A percentile compares a stretch with the other conserved stretches of the same genome.
These are phyloP conservation scores for Ciconia maguari DNA, from an alignment of 2,113 vertebrate genomes.

Conservation along the genomic window DNA sequence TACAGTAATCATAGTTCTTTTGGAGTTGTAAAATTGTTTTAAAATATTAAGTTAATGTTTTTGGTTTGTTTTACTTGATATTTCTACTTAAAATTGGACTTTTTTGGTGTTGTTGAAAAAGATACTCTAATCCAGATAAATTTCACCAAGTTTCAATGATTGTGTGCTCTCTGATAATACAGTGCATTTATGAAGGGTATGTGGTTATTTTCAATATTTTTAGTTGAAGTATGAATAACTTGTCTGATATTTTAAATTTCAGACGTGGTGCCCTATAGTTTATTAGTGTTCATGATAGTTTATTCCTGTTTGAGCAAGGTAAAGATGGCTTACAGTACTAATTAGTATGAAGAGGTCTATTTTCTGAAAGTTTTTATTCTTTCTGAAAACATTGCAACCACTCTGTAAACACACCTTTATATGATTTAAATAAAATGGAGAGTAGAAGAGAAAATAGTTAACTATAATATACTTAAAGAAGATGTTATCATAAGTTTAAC, in stretches of 20 bases:
- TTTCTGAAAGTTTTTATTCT: background rate
- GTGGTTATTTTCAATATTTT: background rate
- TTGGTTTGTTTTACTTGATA: background rate
- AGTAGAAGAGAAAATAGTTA: background rate
- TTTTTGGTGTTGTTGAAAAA: background rate
- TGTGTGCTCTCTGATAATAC: background rate
- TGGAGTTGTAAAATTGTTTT: background rate
- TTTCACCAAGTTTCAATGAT: background rate
- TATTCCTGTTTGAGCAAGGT: background rate
- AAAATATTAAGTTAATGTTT: background rate
- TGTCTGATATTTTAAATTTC: background rate
- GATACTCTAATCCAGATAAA: background rate
- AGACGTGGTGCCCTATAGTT: background rate
- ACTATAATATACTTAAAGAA: background rate
- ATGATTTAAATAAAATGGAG: background rate
- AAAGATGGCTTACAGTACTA: background rate
- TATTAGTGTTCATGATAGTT: background rate
- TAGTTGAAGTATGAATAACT: background rate
- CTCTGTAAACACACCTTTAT: background rate
- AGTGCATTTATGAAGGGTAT: fast-evolving
- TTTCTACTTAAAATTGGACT: background rate
- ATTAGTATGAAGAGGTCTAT: background rate
- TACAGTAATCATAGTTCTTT: background rate
- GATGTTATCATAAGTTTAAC: background rate
- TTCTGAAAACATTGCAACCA: background rate